Evolutionary conservation across 1,140 invertebrate species (phyloP).

Genomic region (Luehdorfia chinensis): DNA sequence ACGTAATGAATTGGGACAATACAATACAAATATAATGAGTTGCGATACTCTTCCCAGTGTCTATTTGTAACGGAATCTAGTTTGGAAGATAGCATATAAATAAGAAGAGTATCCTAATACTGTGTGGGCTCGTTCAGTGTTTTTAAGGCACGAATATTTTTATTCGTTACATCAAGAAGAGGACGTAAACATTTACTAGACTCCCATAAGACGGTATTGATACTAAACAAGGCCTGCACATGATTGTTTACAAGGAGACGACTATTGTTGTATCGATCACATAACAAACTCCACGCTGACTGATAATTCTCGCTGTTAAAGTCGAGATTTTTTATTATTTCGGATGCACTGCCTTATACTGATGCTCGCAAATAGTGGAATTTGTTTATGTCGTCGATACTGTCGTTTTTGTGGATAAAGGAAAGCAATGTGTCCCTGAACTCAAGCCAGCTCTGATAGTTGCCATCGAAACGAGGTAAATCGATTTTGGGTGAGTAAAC

Average conservation of each 20-base stretch:
- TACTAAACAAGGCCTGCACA: constrained; percentile 3
- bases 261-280: too few species aligned
- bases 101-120: constrained; percentile 11
- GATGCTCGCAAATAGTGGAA: too few species aligned
- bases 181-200: neutral
- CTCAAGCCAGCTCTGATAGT: too few species aligned
- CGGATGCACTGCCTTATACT: too few species aligned
- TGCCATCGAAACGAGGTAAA: too few species aligned
- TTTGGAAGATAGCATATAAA: constrained; percentile 7
- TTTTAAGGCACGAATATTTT: constrained; percentile 8
- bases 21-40: neutral
- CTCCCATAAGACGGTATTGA: neutral
- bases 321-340: too few species aligned
- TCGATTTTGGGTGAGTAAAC: too few species aligned
- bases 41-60: neutral
- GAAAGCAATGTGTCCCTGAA: too few species aligned
- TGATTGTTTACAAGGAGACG: constrained; percentile 9
- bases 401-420: too few species aligned
- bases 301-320: too few species aligned
- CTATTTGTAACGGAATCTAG: neutral
- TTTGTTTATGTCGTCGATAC: too few species aligned
- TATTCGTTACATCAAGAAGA: constrained; percentile 4
- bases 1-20: neutral
- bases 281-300: too few species aligned
- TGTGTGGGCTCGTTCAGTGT: constrained; percentile 2